Evolutionary conservation across 1,140 invertebrate species (phyloP), one percentile per base, ranked within the genome.

Genomic region (Phymastichus coffea): DNA sequence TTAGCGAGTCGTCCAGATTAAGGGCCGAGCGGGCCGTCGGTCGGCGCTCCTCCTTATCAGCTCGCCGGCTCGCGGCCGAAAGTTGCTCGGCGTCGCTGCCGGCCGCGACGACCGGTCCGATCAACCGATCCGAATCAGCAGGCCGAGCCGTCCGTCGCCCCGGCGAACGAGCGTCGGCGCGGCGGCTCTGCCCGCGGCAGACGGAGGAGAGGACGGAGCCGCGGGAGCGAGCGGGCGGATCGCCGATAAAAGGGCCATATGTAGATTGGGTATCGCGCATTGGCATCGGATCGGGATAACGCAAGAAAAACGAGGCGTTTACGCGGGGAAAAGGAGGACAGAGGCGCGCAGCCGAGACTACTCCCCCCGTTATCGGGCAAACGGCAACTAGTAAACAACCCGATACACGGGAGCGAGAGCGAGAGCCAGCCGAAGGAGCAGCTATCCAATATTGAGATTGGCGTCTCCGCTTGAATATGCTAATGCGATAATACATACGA

Each of bases 401-500:
- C 72, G 69, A 74, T 78, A 75, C 73, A 74, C n/a, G n/a, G n/a
- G n/a, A n/a, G n/a, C n/a, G n/a, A n/a, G n/a, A n/a, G n/a, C n/a
- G n/a, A n/a, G n/a, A n/a, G n/a, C n/a, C n/a, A n/a, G n/a, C n/a
- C n/a, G n/a, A n/a, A n/a, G n/a, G n/a, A n/a, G n/a, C n/a, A n/a
- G 64, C 67, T 76, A 78, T 77, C 76, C 76, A 80, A 80, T 80
- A 79, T 79, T 78, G 76, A 79, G 76, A 80, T 80, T 78, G 78
- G 76, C 72, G 77, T 73, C 72, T 76, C 75, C 77, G 67, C 64
- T 72, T 67, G 75, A 77, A 79, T 80, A 80, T 79, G 77, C 76
- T 80, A 80, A 80, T 80, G 71, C 64, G 71, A 78, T 79, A 79
- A 79, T 78, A 79, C 76, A 80, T 78, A 80, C 76, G 70, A 80